Base-by-base conservation (phyloP, 2,113 vertebrate species). In the Coptodon bakossiorum region DNA sequence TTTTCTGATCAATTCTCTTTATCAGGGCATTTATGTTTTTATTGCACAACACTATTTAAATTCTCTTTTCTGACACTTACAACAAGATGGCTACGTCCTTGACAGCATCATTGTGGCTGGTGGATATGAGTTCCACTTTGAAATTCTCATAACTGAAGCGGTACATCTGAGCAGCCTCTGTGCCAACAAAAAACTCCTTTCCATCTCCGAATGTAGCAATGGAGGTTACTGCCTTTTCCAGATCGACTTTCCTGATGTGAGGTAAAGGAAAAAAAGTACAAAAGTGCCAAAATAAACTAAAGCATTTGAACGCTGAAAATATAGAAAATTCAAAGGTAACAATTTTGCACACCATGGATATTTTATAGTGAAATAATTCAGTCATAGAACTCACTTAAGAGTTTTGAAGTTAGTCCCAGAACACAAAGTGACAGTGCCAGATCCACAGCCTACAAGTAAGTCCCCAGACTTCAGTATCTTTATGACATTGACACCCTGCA, bases 391-490 rank as follows among this genome's bases (percentile, higher is more conserved):
- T 97, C 92, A 98, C 98, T 97, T 98, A 16, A 97, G 92, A 29
- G 88, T 89, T 96, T 97, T 98, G 92, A 98, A 99, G 94, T 87
- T 96, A 4, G 94, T 93, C 45, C 86, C 95, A 86, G 96, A 97
- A 88, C 97, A 99, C 63, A 97, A 93, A n/a, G 95, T 89, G 86
- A 98, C 84, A 59, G 92, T 81, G 12, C 98, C 98, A 24, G 95
- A 96, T 91, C 98, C 98, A 3, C 97, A 97, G 56, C 98, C 97
- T 3, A 98, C 94, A 76, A 99, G 91, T 36, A 98, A 54, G 50
- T 97, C 94, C 14, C 96, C 97, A 50, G 96, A 97, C 92, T 96
- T 96, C 91, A 98, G 92, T 36, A 96, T 79, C 78, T 66, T 97
- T 66, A 99, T 73, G 50, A 95, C 90, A 34, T 90, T 97, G 82